Conservation (phyloP, 1,140 invertebrate genomes). For the Heliothis subflexa region DNA sequence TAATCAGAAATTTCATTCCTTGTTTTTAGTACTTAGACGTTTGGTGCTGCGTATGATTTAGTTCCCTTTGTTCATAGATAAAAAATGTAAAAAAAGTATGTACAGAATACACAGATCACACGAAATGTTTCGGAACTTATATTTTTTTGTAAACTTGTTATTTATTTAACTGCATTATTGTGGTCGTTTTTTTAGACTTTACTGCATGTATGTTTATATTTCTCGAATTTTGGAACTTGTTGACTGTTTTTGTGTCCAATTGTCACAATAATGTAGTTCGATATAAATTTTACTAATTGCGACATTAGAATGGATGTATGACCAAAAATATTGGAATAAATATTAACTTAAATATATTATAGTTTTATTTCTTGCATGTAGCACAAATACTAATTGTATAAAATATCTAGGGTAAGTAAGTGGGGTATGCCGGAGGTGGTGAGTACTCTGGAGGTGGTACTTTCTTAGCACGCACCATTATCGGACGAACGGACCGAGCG, state of each 20-base stretch:
- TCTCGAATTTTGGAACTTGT: conserved; percentile 77
- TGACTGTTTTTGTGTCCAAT: conserved; percentile 69
- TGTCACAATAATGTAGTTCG: conserved; percentile 75
- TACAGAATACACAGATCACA: conserved; percentile 36
- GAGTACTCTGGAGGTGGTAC: conserved; percentile 70
- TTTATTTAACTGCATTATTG: conserved; percentile 77
- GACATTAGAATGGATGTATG: conserved; percentile 72
- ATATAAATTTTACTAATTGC: conserved; percentile 67
- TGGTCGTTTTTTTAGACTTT: conserved; percentile 65
- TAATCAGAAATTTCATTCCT: conserved; percentile 63
- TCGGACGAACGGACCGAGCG: conserved; percentile 43
- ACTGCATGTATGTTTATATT: conserved; percentile 66
- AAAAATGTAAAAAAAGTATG: conserved; percentile 46
- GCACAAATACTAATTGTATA: too few relatives aligned
- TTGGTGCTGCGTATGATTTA: conserved; percentile 56
- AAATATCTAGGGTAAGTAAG: conserved; percentile 65
- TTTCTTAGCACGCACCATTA: conserved; percentile 65
- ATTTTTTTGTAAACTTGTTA: conserved; percentile 65
- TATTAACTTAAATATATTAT: conserved; percentile 34
- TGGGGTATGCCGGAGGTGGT: conserved; percentile 71
- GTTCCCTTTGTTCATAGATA: conserved; percentile 47
- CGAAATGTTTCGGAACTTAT: conserved; percentile 53
- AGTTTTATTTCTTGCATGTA: neutral
- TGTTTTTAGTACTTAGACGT: conserved; percentile 62
- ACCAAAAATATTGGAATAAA: conserved; percentile 62